phyloP scores from a whole-genome alignment of 2,797 vertebrate genomes.

The Eupleurogrammus muticus region DNA sequence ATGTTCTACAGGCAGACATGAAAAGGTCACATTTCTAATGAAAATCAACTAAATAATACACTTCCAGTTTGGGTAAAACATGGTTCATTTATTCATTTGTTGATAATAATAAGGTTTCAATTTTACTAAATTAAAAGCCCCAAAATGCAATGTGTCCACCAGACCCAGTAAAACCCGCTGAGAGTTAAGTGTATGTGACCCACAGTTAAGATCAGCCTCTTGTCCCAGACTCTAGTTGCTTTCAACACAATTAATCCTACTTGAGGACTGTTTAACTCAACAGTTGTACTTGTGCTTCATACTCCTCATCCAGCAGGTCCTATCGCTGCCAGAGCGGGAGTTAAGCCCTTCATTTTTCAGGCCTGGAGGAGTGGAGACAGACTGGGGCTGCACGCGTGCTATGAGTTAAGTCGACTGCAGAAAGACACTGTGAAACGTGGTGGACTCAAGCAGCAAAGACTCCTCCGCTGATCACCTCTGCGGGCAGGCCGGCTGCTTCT shows the following conservation, averaged over 20 bases:
- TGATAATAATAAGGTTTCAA: no score
- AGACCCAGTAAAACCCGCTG: no score
- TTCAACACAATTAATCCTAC: neutral
- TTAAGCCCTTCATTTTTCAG: conserved; percentile 20
- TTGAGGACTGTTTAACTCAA: neutral
- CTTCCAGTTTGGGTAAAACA: no score
- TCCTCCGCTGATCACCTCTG: conserved; percentile 33
- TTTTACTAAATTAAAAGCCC: no score
- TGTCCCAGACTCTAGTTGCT: neutral
- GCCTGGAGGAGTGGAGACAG: neutral
- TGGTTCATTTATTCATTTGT: no score
- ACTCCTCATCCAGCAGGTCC: conserved; percentile 6
- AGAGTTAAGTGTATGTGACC: neutral
- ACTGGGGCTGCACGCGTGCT: conserved; percentile 50
- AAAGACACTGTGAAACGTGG: conserved; percentile 26
- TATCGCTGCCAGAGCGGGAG: conserved; percentile 24
- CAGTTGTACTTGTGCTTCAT: neutral
- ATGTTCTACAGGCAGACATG: no score
- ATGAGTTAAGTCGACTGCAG: conserved; percentile 56
- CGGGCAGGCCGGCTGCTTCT: conserved; percentile 24
- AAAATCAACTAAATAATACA: no score
- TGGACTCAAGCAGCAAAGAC: conserved; percentile 37
- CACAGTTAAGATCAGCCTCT: neutral
- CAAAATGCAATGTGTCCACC: no score
- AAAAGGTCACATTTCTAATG: no score